These are phyloP conservation scores for Hesperia comma DNA, from an alignment of 2,888 invertebrate genomes.

Conservation along the genomic window DNA sequence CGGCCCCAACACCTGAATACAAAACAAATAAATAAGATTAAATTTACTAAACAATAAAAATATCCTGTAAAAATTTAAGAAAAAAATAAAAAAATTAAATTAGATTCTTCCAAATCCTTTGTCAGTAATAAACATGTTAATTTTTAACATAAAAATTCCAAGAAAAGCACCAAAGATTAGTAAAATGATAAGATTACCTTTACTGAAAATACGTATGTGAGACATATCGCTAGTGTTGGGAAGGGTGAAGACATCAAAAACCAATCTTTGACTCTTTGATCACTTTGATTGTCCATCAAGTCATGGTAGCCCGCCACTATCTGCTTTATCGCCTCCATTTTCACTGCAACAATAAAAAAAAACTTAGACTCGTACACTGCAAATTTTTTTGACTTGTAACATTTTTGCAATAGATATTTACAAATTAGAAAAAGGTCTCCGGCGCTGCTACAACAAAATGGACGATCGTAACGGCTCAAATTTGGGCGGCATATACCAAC, in stretches of 20 bases:
- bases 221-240: constrained; percentile 89
- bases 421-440: constrained; percentile 1
- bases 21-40: constrained; percentile 26
- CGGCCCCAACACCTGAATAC: constrained; percentile 87
- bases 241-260: constrained; percentile 92
- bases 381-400: neutral
- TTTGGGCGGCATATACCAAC: constrained; percentile 48
- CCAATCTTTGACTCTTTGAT: constrained; percentile 91
- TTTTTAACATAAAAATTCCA: neutral
- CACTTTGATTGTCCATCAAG: constrained; percentile 93
- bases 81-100: neutral
- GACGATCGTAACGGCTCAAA: constrained; percentile 32
- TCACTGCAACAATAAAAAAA: constrained; percentile 66
- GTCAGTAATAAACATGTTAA: constrained; percentile 9
- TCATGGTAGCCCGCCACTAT: constrained; percentile 88
- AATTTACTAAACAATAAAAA: too few relatives aligned
- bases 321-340: constrained; percentile 85
- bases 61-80: neutral
- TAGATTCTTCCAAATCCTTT: too few relatives aligned
- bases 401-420: neutral
- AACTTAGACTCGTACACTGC: neutral
- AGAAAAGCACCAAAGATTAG: neutral
- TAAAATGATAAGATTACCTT: constrained; percentile 77
- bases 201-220: constrained; percentile 89
- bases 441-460: constrained; percentile 20